Evolutionary conservation across 2,888 invertebrate species (phyloP).

Genomic region (Coremacera marginata): DNA sequence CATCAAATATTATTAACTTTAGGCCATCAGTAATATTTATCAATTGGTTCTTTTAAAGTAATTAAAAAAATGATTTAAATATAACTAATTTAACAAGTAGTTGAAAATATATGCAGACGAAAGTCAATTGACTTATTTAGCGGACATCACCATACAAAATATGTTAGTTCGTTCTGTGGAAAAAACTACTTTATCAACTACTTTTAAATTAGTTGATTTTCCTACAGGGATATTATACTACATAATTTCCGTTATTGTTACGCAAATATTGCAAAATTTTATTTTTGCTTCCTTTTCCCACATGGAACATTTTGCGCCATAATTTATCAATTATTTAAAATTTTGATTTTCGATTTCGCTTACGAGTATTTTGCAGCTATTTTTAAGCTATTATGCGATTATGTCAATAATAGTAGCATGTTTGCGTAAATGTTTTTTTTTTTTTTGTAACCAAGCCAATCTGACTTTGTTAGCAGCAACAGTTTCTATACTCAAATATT

Average conservation of each 20-base stretch:
- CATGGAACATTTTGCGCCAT: neutral
- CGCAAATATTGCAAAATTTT: neutral
- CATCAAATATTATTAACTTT: too few species aligned
- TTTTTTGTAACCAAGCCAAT: neutral
- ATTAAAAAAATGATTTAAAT: too few species aligned
- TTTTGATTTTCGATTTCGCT: slow-evolving; percentile 9
- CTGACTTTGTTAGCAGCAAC: neutral
- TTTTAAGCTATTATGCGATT: neutral
- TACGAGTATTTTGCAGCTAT: neutral
- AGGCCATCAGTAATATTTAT: too few species aligned
- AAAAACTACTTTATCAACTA: too few species aligned
- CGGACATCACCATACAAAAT: too few species aligned
- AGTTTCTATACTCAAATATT: neutral
- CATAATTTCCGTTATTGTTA: neutral
- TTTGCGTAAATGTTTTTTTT: neutral
- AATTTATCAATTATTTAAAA: slow-evolving; percentile 6
- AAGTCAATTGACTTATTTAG: too few species aligned
- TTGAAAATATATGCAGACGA: too few species aligned
- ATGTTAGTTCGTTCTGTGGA: too few species aligned
- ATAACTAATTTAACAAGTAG: too few species aligned
- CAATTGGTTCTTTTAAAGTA: too few species aligned
- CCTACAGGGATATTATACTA: too few species aligned
- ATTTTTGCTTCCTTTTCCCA: neutral
- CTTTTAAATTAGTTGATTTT: too few species aligned
- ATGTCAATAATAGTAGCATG: neutral